These are phyloP conservation scores for Hydropsyche betteni DNA, from an alignment of 2,888 invertebrate species.

Conservation along the genomic window DNA sequence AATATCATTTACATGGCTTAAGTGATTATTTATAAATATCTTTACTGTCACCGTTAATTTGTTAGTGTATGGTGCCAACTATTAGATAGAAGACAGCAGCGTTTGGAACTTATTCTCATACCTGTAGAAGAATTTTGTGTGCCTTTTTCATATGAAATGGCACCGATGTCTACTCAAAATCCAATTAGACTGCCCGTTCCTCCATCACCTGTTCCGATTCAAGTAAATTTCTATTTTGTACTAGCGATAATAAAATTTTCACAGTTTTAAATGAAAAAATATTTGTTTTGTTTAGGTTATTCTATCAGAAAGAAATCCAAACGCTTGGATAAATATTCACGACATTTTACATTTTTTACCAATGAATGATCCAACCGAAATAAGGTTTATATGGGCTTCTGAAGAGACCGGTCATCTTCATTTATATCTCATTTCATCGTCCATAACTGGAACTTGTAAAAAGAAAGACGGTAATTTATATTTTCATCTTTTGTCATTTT, in stretches of 20 bases:
- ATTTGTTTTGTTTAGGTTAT: conserved; percentile 55
- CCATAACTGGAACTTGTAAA: conserved; percentile 55
- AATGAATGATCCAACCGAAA: conserved; percentile 59
- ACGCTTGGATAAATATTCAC: conserved; percentile 95
- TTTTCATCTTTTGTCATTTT: conserved; percentile 56
- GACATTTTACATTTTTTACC: conserved; percentile 88
- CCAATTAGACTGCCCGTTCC: conserved; percentile 57
- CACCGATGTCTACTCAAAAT: conserved; percentile 55
- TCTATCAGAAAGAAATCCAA: conserved; percentile 63
- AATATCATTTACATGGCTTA: conserved; percentile 15
- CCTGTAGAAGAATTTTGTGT: conserved; percentile 79
- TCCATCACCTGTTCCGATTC: conserved; percentile 27
- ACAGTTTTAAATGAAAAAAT: neutral
- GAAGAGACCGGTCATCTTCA: conserved; percentile 92
- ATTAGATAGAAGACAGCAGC: conserved; percentile 87
- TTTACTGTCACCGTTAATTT: conserved; percentile 46
- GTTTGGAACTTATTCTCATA: conserved; percentile 83
- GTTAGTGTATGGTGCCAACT: conserved; percentile 90
- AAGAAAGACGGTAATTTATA: conserved; percentile 33
- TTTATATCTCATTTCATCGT: conserved; percentile 81
- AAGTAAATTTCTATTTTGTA: neutral
- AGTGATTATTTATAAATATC: conserved; percentile 29
- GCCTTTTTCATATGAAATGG: conserved; percentile 60
- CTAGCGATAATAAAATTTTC: neutral
- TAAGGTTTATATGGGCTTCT: conserved; percentile 89